A percentile compares a stretch with the other conserved stretches of the same genome.
These are phyloP conservation scores for Amphipoea oculea DNA, from an alignment of 2,888 invertebrate species.

Conservation along the genomic window DNA sequence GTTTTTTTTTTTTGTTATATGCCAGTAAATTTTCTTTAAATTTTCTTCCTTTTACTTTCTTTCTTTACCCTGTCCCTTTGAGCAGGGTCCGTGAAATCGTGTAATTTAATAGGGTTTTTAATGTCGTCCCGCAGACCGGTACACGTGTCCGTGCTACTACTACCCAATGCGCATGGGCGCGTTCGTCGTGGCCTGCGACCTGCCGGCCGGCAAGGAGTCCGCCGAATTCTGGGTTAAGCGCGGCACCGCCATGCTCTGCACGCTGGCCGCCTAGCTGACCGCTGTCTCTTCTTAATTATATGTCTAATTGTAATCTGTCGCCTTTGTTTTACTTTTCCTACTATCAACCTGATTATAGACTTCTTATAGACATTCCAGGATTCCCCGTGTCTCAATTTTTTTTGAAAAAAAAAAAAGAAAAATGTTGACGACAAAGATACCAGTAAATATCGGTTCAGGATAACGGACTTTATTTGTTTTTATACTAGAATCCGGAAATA, in stretches of 20 bases:
- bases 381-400: background rate
- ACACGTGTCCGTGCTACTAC: slow-evolving; percentile 96
- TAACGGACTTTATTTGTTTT: background rate
- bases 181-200: slow-evolving; percentile 95
- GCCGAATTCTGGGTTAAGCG: slow-evolving; percentile 96
- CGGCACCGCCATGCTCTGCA: slow-evolving; percentile 95
- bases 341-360: background rate
- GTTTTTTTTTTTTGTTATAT: no score
- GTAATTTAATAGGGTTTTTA: background rate
- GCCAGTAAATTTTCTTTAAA: no score
- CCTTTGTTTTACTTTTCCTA: slow-evolving; percentile 7
- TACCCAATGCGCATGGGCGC: slow-evolving; percentile 94
- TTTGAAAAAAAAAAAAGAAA: no score
- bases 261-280: slow-evolving; percentile 88
- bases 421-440: background rate
- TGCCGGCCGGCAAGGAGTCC: slow-evolving; percentile 93
- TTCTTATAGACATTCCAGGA: no score
- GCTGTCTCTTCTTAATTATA: slow-evolving; percentile 15
- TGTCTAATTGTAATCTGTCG: background rate
- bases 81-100: no score
- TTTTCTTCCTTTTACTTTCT: no score
- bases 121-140: slow-evolving; percentile 91
- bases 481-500: background rate
- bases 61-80: no score
- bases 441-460: background rate